Conservation (phyloP, 2,113 vertebrate species). For the Erythrocercus mccallii region DNA sequence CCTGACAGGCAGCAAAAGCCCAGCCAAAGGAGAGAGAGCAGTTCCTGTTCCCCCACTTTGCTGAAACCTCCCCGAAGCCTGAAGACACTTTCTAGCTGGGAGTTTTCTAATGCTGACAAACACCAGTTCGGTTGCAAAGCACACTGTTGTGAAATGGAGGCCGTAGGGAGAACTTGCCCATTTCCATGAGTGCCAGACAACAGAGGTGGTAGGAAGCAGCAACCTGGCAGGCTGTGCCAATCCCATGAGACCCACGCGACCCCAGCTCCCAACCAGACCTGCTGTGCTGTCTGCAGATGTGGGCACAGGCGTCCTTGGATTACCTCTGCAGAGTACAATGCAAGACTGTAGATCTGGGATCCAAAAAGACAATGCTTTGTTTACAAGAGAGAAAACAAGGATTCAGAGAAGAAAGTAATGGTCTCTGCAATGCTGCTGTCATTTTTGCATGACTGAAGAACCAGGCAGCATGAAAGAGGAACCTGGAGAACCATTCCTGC, state of each 20-base stretch:
- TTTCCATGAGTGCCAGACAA: neutral
- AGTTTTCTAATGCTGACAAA: neutral
- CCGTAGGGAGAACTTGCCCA: neutral
- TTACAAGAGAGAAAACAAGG: neutral
- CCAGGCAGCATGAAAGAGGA: neutral
- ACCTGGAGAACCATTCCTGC: neutral
- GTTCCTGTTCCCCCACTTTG: neutral
- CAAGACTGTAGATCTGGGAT: neutral
- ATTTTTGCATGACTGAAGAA: neutral
- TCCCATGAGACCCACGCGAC: fast-evolving
- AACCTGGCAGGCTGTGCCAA: neutral
- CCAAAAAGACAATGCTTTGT: neutral
- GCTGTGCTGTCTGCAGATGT: neutral
- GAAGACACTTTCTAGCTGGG: neutral
- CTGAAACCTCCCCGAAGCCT: neutral
- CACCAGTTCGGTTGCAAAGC: neutral
- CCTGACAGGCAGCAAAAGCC: neutral
- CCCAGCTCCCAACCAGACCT: neutral
- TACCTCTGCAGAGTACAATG: neutral
- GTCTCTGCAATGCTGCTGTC: neutral
- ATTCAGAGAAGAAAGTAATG: neutral
- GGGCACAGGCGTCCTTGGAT: neutral
- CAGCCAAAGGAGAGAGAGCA: neutral
- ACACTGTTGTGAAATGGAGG: neutral
- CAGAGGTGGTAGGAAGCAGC: neutral